Evolutionary conservation across 2,888 invertebrate species (phyloP).

Genomic region (Syrista parreyssii): DNA sequence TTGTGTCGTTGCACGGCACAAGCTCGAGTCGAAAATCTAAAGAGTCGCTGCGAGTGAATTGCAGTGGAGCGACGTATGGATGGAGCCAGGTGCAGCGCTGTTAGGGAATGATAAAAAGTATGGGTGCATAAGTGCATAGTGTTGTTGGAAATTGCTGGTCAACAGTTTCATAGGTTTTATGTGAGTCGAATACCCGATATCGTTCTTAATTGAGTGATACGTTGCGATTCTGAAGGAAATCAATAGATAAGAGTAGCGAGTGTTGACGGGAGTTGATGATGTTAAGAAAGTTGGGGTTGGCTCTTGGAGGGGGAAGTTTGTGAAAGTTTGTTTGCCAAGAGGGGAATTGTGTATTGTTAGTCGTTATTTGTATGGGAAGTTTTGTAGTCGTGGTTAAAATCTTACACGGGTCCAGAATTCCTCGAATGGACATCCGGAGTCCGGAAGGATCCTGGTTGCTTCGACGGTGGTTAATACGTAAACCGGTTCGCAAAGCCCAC

Average conservation of each 20-base stretch:
- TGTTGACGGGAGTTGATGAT: neutral
- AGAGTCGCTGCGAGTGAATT: neutral
- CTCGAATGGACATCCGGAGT: neutral
- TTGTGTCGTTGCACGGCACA: conserved; percentile 8
- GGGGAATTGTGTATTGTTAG: neutral
- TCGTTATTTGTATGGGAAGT: neutral
- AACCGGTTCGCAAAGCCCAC: neutral
- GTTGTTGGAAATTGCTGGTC: neutral
- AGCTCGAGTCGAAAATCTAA: neutral
- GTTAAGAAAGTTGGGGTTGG: neutral
- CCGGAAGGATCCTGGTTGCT: neutral
- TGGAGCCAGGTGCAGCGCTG: neutral
- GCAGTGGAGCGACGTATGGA: neutral
- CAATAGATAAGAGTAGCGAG: neutral
- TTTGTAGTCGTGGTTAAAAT: neutral
- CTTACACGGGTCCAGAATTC: neutral
- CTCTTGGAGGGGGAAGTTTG: neutral
- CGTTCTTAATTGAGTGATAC: too few relatives aligned
- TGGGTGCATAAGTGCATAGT: neutral
- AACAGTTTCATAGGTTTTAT: neutral
- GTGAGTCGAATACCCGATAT: neutral
- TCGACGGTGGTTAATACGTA: neutral
- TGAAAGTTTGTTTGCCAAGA: neutral
- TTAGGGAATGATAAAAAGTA: neutral
- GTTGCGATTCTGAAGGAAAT: neutral